These are phyloP conservation scores for Rhyzopertha dominica DNA, from an alignment of 1,140 invertebrate species.

Conservation along the genomic window DNA sequence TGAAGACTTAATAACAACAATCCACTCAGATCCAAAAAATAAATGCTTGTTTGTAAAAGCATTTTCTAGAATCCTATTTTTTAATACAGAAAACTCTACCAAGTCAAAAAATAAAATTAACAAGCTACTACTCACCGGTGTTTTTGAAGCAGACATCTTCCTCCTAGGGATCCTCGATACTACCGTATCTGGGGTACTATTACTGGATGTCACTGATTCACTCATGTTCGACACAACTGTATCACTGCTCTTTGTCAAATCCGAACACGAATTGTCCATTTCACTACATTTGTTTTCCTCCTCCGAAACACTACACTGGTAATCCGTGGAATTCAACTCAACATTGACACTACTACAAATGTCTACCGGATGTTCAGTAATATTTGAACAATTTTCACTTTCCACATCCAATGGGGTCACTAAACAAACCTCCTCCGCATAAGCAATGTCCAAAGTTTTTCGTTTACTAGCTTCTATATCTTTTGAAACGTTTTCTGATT, in stretches of 20 bases:
- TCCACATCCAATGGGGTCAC: conserved; percentile 48
- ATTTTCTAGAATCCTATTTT: too few species aligned
- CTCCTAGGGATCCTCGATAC: conserved; percentile 41
- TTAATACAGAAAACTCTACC: too few species aligned
- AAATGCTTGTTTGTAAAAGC: too few species aligned
- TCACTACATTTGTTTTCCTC: too few species aligned
- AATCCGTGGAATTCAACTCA: conserved; percentile 32
- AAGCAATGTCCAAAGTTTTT: conserved; percentile 52
- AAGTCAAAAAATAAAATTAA: too few species aligned
- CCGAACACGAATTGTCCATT: conserved; percentile 12
- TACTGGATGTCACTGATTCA: conserved; percentile 62
- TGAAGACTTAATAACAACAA: too few species aligned
- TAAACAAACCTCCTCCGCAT: conserved; percentile 61
- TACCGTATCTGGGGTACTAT: conserved; percentile 58
- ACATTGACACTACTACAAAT: conserved; percentile 42
- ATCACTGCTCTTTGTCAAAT: conserved; percentile 32
- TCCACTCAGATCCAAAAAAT: too few species aligned
- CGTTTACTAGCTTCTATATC: too few species aligned
- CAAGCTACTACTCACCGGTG: conserved; percentile 31
- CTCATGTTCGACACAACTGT: conserved; percentile 40
- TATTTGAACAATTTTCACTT: conserved; percentile 42
- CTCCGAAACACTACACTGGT: conserved; percentile 22
- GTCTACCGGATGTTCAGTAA: conserved; percentile 39
- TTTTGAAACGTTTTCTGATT: conserved; percentile 26
- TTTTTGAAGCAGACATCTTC: conserved; percentile 30